Evolutionary conservation across 1,140 invertebrate genomes (phyloP).

Genomic region (Tetragonula clypearis): DNA sequence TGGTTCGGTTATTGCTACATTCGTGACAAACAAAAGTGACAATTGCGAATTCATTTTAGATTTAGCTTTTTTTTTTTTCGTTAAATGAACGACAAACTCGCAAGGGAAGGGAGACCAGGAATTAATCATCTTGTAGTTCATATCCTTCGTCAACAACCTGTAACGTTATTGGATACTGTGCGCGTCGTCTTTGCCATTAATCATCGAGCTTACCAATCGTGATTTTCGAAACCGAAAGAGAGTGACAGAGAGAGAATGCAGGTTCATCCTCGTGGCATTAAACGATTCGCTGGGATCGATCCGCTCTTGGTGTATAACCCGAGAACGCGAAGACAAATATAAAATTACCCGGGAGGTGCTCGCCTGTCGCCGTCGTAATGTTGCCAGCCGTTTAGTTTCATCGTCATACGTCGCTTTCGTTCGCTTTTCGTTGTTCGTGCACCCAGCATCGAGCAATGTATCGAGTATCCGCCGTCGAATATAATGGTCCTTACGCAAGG

Average conservation of each 20-base stretch:
- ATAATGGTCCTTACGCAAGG: slow-evolving; percentile 72
- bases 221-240: not conserved
- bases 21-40: too few species aligned
- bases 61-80: too few species aligned
- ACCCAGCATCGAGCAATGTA: slow-evolving; percentile 71
- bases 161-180: too few species aligned
- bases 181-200: too few species aligned
- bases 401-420: not conserved
- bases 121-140: too few species aligned
- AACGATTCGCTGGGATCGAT: not conserved
- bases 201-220: not conserved
- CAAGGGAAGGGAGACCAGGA: too few species aligned
- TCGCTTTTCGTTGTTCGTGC: slow-evolving; percentile 29
- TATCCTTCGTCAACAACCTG: too few species aligned
- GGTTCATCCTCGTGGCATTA: not conserved
- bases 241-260: not conserved
- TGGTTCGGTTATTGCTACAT: too few species aligned
- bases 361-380: slow-evolving; percentile 1
- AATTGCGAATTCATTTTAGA: too few species aligned
- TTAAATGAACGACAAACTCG: too few species aligned
- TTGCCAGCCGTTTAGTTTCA: slow-evolving; percentile 23
- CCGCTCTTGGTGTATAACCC: not conserved
- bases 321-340: not conserved
- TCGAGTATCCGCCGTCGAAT: slow-evolving; percentile 72
- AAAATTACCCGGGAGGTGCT: too few species aligned